A percentile compares a stretch with the other conserved stretches of the same genome.
These are phyloP conservation scores for Rhizomys pruinosus DNA, from an alignment of 2,113 vertebrate genomes.

Conservation along the genomic window DNA sequence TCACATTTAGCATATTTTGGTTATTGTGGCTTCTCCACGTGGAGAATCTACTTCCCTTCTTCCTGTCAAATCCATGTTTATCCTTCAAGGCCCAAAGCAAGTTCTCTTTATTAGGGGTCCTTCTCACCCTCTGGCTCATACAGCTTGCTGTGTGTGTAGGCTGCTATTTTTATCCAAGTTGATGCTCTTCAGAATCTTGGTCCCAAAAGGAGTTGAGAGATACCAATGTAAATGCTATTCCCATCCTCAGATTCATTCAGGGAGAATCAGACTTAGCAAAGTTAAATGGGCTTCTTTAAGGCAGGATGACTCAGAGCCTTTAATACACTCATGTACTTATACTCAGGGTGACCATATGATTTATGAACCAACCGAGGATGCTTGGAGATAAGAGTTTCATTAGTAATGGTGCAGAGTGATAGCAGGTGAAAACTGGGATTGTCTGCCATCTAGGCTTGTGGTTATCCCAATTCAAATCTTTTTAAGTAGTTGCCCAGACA, in stretches of 20 bases:
- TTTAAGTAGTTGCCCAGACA: not conserved
- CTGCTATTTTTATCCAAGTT: not conserved
- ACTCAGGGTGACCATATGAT: not conserved
- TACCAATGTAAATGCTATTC: not conserved
- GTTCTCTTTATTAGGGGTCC: not conserved
- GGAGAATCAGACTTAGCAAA: not conserved
- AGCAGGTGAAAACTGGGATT: not conserved
- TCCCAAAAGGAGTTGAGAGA: not conserved
- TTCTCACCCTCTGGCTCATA: not conserved
- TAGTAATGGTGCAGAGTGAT: not conserved
- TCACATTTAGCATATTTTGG: not conserved
- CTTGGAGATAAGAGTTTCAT: not conserved
- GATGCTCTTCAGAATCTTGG: not conserved
- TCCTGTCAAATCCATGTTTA: not conserved
- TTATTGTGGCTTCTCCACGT: not conserved
- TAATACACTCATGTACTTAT: not conserved
- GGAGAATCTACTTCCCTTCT: not conserved
- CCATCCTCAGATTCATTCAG: not conserved
- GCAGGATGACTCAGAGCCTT: not conserved
- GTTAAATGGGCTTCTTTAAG: conserved; percentile 8
- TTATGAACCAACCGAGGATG: conserved; percentile 16
- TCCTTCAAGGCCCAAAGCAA: not conserved
- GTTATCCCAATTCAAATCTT: not conserved
- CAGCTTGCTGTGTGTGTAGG: not conserved
- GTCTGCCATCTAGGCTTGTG: not conserved